phyloP scores from a whole-genome alignment of 2,888 invertebrate species.

The Dolichopus griseipennis region DNA sequence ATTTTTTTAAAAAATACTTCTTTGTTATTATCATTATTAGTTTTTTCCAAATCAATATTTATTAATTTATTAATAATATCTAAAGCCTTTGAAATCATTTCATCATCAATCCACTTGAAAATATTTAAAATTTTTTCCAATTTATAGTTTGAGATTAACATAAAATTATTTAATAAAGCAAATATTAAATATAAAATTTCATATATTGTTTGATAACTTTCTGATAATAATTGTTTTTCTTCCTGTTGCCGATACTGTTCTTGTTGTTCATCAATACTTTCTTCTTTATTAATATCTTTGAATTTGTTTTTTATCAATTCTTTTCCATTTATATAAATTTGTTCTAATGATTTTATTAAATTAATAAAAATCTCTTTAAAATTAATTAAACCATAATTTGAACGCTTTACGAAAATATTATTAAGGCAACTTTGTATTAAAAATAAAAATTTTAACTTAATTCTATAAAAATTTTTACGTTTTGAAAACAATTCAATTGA shows the following conservation, averaged over 20 bases:
- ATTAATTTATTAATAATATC: conserved; percentile 8
- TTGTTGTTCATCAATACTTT: conserved; percentile 11
- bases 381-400: conserved; percentile 29
- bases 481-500: conserved; percentile 23
- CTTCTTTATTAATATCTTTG: conserved; percentile 20
- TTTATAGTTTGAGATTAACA: conserved; percentile 20
- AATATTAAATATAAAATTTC: conserved; percentile 36
- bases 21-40: conserved; percentile 9
- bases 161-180: conserved; percentile 34
- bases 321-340: conserved; percentile 14
- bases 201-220: conserved; percentile 25
- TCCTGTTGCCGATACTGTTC: conserved; percentile 10
- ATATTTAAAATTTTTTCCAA: neutral
- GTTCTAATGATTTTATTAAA: conserved; percentile 25
- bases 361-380: conserved; percentile 31
- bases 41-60: neutral
- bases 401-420: conserved; percentile 32
- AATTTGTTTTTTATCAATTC: neutral
- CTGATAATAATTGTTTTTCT: conserved; percentile 18
- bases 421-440: conserved; percentile 35
- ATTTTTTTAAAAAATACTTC: conserved; percentile 26
- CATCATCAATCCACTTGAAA: conserved; percentile 9
- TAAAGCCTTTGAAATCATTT: conserved; percentile 8
- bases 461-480: conserved; percentile 29
- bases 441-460: conserved; percentile 34